Evolutionary conservation across 1,140 invertebrate species (phyloP), one percentile per base, ranked within the genome.

Genomic region (Drosophila teissieri): DNA sequence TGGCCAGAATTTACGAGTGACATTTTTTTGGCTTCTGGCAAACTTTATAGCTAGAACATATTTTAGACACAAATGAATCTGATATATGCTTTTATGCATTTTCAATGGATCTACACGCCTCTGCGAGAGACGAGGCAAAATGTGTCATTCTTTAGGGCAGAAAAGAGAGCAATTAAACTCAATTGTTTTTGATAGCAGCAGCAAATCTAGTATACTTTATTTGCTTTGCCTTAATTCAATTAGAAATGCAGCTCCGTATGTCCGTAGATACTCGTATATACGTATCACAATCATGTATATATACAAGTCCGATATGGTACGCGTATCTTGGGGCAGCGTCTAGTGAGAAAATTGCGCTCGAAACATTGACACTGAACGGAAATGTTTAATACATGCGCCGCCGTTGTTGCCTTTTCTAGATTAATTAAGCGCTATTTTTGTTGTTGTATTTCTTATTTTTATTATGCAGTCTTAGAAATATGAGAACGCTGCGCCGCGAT

Each of bases 281-380:
- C 60, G 51, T 53, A 24, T 24, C 24, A 24, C 24, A 24, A 24
- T 24, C 4, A 4, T 24, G 10, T 37, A 14, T 36, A 7, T 22
- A 19, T 12, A 8, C 52, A 56, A 65, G 64, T 57, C 57, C 74
- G 70, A 80, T 85, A 79, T 80, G 49, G 73, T 70, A 10, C 45
- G 48, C 78, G 79, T 88, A 86, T 86, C 83, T 88, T 57, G 75
- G 65, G 77, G 14, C 76, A 24, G 51, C 36, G 34, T 34, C 67
- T 37, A 49, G 68, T 72, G 81, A 80, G 78, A 63, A 84, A 89
- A 88, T 88, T 88, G 80, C 78, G 83, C 84, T 89, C 77, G 84
- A 90, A 91, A 91, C 90, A 91, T 91, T 91, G 90, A 91, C 90
- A 91, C 90, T 91, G 90, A 91, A 91, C 90, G 90, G 90, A 91